Conservation (phyloP, 2,888 invertebrate species). For the Synergus gifuensis region DNA sequence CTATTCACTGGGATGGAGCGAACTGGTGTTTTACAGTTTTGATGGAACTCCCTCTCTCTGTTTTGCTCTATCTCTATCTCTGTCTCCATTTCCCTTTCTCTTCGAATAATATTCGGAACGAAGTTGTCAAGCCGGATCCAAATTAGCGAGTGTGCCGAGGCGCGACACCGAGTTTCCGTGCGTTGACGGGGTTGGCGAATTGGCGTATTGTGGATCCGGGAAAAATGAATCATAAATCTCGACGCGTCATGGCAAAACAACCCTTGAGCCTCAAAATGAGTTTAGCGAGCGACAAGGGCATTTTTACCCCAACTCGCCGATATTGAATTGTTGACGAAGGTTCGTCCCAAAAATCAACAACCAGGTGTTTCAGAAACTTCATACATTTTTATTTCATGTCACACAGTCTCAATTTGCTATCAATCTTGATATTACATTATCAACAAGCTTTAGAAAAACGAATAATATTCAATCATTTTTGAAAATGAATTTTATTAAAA, state of each 20-base stretch:
- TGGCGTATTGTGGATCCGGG: slow-evolving; percentile 49
- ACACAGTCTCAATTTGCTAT: neutral
- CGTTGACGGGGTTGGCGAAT: slow-evolving; percentile 37
- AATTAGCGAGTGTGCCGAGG: slow-evolving; percentile 65
- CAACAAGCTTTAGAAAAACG: neutral
- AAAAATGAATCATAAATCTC: slow-evolving; percentile 52
- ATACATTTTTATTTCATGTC: slow-evolving; percentile 21
- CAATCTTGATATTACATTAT: neutral
- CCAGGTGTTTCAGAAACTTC: slow-evolving; percentile 13
- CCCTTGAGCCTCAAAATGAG: slow-evolving; percentile 32
- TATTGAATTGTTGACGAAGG: slow-evolving; percentile 39
- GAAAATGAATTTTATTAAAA: neutral
- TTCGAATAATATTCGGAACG: slow-evolving; percentile 53
- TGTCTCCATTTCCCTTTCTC: slow-evolving; percentile 10
- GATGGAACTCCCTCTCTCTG: slow-evolving; percentile 42
- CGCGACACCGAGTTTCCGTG: slow-evolving; percentile 46
- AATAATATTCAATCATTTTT: neutral
- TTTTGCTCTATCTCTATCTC: slow-evolving; percentile 18
- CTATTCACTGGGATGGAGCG: slow-evolving; percentile 26
- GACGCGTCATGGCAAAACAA: slow-evolving; percentile 36
- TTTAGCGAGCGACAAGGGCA: slow-evolving; percentile 46
- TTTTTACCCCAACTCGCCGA: slow-evolving; percentile 18
- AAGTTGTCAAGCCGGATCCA: slow-evolving; percentile 64
- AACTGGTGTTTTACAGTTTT: slow-evolving; percentile 30
- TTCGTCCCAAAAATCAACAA: slow-evolving; percentile 5